Base-by-base conservation (phyloP, 2,113 vertebrate species). In the Crotalus viridis region DNA sequence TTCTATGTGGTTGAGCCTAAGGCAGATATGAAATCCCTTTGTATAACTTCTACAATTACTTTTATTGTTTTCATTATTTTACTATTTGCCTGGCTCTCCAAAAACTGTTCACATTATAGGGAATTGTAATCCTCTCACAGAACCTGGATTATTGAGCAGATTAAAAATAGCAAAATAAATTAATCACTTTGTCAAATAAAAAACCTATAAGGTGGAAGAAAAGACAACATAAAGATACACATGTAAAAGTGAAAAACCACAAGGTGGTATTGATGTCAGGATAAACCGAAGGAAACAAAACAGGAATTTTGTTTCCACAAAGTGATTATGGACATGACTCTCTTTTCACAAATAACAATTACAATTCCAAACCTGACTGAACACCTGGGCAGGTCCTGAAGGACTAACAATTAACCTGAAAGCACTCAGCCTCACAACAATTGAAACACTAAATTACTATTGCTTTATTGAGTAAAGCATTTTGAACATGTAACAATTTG, bases 291-390 rank as follows among this genome's bases (percentile, higher is more conserved):
- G 15, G 6, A 15, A 90, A 57, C 74, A 81, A 93, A 90, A 90
- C 89, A 93, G 56, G 81, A 48, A 52, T 90, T 54, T 87, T 43
- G 8, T 57, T 57, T 24, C 56, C 8, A 93, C n/a, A 19, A 26
- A n/a, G 22, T 86, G 15, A n/a, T 64, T 90, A 54, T 24, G 57
- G 61, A 90, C 28, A 90, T 51, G 86, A 87, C 64, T 87, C 52
- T 90, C 56, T 59, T 90, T 93, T 64, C 55, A 90, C 89, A 93
- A 87, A 87, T 3, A 87, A n/a, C 88, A 93, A 93, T 93, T 93
- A 93, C 9, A 33, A 33, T 54, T 90, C 43, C 88, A 59, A 52
- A 51, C 43, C 69, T 86, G 54, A 85, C 28, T 43, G 89, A 93
- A 89, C 89, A 93, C 92, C 92, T 90, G 88, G 89, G 89, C 89